Percentiles rank a stretch among this genome's conserved stretches.
Conservation (phyloP, 2,113 vertebrate genomes). For the Chlamydotis undulata region DNA sequence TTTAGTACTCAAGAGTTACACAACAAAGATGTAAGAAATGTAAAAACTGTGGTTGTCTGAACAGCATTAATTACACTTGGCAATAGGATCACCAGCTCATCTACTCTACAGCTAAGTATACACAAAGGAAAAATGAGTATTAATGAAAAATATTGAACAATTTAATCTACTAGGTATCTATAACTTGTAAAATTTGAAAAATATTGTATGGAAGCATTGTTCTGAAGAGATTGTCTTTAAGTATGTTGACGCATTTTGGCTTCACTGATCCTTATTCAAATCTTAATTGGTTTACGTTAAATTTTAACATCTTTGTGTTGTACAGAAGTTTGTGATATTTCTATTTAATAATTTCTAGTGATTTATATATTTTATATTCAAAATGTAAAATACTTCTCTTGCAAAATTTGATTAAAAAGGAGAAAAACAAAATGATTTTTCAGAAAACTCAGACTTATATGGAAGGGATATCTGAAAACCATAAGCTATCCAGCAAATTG, state of each 20-base stretch:
- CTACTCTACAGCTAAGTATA: background rate
- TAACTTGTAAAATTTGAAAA: background rate
- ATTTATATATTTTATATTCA: background rate
- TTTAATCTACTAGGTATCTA: background rate
- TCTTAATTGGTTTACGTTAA: background rate
- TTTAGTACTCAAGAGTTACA: background rate
- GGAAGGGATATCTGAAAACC: conserved; percentile 1
- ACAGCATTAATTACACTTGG: background rate
- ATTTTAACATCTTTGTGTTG: background rate
- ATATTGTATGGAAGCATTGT: background rate
- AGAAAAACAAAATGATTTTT: background rate
- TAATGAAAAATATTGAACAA: background rate
- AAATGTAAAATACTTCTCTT: background rate
- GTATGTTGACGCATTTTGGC: background rate
- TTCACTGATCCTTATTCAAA: background rate
- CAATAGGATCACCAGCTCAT: background rate
- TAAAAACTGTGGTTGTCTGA: background rate
- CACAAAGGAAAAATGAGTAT: background rate
- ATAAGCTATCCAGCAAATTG: background rate
- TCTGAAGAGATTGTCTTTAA: background rate
- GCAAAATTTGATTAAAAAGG: background rate
- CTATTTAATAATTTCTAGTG: background rate
- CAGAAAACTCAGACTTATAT: background rate
- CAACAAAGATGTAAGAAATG: background rate
- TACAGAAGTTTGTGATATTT: background rate